Evolutionary conservation across 2,888 invertebrate genomes (phyloP).

Genomic region (Laspeyria flexula): DNA sequence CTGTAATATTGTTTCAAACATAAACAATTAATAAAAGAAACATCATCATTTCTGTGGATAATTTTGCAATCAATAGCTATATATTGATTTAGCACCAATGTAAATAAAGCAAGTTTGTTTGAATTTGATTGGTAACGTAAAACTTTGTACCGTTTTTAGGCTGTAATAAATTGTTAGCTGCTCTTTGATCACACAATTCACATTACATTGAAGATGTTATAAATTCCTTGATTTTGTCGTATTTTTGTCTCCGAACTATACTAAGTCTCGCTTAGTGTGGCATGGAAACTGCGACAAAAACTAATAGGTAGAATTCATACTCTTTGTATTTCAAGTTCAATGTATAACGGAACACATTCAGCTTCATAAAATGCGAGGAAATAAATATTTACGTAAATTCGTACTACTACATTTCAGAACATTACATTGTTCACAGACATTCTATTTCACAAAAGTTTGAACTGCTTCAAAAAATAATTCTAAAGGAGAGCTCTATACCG

Average conservation of each 20-base stretch:
- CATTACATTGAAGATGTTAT: conserved; percentile 32
- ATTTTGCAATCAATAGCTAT: conserved; percentile 23
- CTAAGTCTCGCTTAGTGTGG: conserved; percentile 64
- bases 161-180: conserved; percentile 22
- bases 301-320: conserved; percentile 21
- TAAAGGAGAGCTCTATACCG: neutral
- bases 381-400: neutral
- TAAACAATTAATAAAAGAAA: conserved; percentile 28
- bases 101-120: conserved; percentile 30
- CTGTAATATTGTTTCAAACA: conserved; percentile 9
- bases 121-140: conserved; percentile 17
- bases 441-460: neutral
- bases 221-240: conserved; percentile 24
- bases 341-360: neutral
- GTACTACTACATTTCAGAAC: neutral
- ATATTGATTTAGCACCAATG: conserved; percentile 44
- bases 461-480: neutral
- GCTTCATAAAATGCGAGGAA: neutral
- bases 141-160: conserved; percentile 12
- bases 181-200: conserved; percentile 37
- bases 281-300: conserved; percentile 48
- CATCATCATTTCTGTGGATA: conserved; percentile 17
- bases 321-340: neutral
- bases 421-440: neutral
- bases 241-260: conserved; percentile 51